A percentile compares a stretch with the other conserved stretches of the same genome.
Conservation (phyloP, 2,113 vertebrate species). For the Entelurus aequoreus region DNA sequence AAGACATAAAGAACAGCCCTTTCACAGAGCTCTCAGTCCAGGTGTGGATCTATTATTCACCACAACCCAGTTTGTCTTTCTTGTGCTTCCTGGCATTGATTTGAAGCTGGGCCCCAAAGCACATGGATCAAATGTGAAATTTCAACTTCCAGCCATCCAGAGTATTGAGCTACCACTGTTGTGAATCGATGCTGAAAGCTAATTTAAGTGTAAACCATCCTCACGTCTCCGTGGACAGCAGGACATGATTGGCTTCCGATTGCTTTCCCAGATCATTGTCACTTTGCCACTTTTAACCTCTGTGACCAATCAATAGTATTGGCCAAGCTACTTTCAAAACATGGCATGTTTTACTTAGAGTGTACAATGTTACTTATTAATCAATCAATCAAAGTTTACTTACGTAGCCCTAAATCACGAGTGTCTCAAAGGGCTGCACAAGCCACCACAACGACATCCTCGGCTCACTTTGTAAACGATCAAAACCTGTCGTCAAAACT, state of each 20-base stretch:
- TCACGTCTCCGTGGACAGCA: background rate
- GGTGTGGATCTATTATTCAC: conserved; percentile 32
- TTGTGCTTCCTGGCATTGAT: conserved; percentile 31
- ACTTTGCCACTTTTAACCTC: conserved; percentile 15
- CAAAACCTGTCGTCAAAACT: too few species aligned
- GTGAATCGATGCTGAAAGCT: conserved; percentile 38
- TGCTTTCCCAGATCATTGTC: background rate
- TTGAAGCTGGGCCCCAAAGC: conserved; percentile 37
- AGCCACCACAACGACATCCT: too few species aligned
- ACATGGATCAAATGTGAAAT: conserved; percentile 44
- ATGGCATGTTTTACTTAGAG: too few species aligned
- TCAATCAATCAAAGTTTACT: too few species aligned
- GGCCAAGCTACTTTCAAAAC: background rate
- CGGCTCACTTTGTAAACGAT: too few species aligned
- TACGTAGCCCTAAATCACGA: too few species aligned
- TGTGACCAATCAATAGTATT: conserved; percentile 35
- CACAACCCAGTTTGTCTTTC: conserved; percentile 13
- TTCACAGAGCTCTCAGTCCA: conserved; percentile 21
- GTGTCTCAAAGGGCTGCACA: too few species aligned
- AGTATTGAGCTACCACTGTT: conserved; percentile 26
- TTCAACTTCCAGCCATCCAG: conserved; percentile 33
- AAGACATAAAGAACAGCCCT: background rate
- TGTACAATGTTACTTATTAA: too few species aligned
- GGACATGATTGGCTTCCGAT: background rate
- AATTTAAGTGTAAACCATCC: conserved; percentile 33